Evolutionary conservation across 2,113 vertebrate species (phyloP).

Genomic region (Anolis carolinensis): DNA sequence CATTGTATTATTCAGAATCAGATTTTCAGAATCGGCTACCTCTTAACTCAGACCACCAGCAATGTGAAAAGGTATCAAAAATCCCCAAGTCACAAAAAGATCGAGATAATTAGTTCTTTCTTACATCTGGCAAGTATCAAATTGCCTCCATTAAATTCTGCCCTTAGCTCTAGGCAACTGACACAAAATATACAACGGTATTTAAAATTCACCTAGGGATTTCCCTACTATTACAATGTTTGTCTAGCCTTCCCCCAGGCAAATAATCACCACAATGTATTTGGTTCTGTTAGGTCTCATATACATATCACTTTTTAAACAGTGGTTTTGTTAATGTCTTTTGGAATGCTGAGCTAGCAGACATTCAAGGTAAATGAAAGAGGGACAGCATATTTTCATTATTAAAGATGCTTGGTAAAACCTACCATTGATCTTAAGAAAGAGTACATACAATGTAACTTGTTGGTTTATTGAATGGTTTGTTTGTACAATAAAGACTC

Average conservation of each 20-base stretch:
- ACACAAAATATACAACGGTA: conserved; percentile 14
- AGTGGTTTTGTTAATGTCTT: background rate
- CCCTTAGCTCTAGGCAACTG: background rate
- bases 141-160: conserved; percentile 5
- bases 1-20: background rate
- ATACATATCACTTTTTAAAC: background rate
- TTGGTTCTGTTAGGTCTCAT: background rate
- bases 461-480: too few relatives aligned
- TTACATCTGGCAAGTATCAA: conserved; percentile 14
- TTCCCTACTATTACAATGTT: conserved; percentile 14
- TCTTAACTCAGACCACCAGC: background rate
- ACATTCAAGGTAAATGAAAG: background rate
- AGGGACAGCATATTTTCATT: background rate
- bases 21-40: background rate
- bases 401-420: background rate
- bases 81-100: background rate
- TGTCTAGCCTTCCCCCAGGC: background rate
- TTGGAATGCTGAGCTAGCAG: background rate
- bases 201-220: background rate
- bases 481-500: too few relatives aligned
- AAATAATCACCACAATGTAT: conserved; percentile 5
- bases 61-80: background rate
- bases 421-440: too few relatives aligned
- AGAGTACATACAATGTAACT: too few relatives aligned
- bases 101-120: background rate